Conservation (phyloP, 2,113 vertebrate species). For the Microcebus ravelobensis region DNA sequence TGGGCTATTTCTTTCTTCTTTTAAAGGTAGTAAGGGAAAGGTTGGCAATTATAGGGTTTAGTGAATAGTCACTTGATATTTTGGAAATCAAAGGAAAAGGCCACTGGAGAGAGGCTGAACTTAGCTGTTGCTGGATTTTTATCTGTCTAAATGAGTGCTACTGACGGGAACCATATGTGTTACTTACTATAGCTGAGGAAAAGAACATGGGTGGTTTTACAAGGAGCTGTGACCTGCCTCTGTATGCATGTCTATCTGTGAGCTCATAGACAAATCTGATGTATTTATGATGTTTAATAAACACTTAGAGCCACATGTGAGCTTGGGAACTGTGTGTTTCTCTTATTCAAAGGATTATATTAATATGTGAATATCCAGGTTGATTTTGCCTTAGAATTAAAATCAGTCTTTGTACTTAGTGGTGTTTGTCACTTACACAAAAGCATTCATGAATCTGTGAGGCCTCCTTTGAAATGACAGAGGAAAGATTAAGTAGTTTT, state of each 20-base stretch:
- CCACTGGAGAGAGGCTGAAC: slow-evolving; percentile 63
- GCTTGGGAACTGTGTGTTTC: slow-evolving; percentile 1
- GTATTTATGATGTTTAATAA: slow-evolving; percentile 76
- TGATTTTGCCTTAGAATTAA: slow-evolving; percentile 58
- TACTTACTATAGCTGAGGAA: slow-evolving; percentile 33
- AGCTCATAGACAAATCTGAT: background rate
- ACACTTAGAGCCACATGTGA: slow-evolving; percentile 40
- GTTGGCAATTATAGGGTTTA: slow-evolving; percentile 63
- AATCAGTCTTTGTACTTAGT: slow-evolving; percentile 53
- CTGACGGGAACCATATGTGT: slow-evolving; percentile 73
- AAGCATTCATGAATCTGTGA: slow-evolving; percentile 43
- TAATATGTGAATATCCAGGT: slow-evolving; percentile 41
- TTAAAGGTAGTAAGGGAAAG: slow-evolving; percentile 40
- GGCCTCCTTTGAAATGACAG: slow-evolving; percentile 51
- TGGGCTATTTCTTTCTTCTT: slow-evolving; percentile 19
- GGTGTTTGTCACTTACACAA: slow-evolving; percentile 24
- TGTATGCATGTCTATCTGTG: slow-evolving; percentile 49
- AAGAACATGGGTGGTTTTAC: slow-evolving; percentile 72
- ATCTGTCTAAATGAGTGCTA: slow-evolving; percentile 75
- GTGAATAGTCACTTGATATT: slow-evolving; percentile 64
- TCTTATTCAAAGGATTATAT: slow-evolving; percentile 54
- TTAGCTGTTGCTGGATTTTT: slow-evolving; percentile 76
- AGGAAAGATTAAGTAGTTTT: slow-evolving; percentile 54
- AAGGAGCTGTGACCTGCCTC: slow-evolving; percentile 42
- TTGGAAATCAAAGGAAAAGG: slow-evolving; percentile 77